Evolutionary conservation across 2,113 vertebrate genomes (phyloP).

Genomic region (Pipa parva): DNA sequence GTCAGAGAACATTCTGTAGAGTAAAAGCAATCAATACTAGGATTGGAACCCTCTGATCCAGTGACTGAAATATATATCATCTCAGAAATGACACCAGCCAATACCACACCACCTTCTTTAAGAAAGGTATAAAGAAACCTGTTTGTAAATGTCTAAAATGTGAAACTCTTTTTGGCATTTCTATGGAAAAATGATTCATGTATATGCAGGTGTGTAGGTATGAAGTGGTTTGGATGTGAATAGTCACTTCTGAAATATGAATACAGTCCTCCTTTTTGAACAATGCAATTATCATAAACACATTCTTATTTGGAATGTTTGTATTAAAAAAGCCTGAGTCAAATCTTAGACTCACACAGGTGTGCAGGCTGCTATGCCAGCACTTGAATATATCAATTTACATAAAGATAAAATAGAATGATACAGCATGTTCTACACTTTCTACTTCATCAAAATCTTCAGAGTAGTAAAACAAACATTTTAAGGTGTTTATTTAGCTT

Average conservation of each 20-base stretch:
- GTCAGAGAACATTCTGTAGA: too few relatives aligned
- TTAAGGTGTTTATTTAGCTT: constrained; percentile 9
- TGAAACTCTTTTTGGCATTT: constrained; percentile 11
- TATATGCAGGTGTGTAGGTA: constrained; percentile 36
- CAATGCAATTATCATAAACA: constrained; percentile 36
- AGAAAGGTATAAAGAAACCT: constrained; percentile 11
- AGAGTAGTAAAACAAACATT: constrained; percentile 30
- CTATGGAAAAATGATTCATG: constrained; percentile 29
- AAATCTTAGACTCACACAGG: constrained; percentile 31
- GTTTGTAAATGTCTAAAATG: constrained; percentile 17
- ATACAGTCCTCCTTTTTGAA: constrained; percentile 24
- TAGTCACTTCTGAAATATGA: constrained; percentile 37
- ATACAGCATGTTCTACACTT: constrained; percentile 19
- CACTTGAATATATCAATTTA: constrained; percentile 31
- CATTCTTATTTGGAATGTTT: constrained; percentile 27
- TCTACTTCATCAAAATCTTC: constrained; percentile 13
- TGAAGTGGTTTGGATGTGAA: constrained; percentile 23
- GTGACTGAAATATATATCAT: too few relatives aligned
- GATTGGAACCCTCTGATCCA: too few relatives aligned
- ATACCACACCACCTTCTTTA: too few relatives aligned
- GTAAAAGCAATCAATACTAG: too few relatives aligned
- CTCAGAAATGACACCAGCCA: too few relatives aligned
- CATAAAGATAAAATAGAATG: constrained; percentile 25
- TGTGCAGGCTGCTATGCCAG: constrained; percentile 23
- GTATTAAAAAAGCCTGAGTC: constrained; percentile 26